Evolutionary conservation across 1,140 invertebrate species (phyloP), one percentile per base, ranked within the genome.

Genomic region (Melitaea cinxia): DNA sequence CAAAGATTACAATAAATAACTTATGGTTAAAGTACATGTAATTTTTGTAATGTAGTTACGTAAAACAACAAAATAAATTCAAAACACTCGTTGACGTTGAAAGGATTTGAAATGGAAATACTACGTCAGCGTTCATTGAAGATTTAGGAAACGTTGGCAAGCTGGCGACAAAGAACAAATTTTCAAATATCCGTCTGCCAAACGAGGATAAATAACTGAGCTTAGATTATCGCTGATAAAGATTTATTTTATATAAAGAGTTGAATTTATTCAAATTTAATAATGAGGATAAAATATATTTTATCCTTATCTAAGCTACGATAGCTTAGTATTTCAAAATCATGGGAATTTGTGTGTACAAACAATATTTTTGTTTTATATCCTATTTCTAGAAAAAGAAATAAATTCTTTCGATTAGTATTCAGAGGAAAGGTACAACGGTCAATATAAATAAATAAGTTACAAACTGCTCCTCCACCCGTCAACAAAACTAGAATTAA

Each of bases 401-500:
- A 33, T 33, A 12, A 3, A 30, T 10, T 30, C 28, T 30, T 10
- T 30, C n/a, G 0, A 33, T 9, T 10, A 33, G 2, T 33, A 33
- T 33, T 12, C 30, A 28, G n/a, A n/a, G n/a, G n/a, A n/a, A n/a
- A n/a, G n/a, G n/a, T n/a, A n/a, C n/a, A n/a, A 39, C 17, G 6
- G n/a, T 12, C 9, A 5, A 35, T 64, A 39, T 52, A 56, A 39
- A 58, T 61, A 61, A 74, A 68, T 62, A 70, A 75, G 69, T 61
- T 70, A 68, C 71, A 73, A 77, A 80, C 76, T 75, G n/a, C 68
- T 61, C 33, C 60, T 66, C 62, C 72, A 73, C 72, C 72, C 56
- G 73, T 76, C 73, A 75, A 73, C 60, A 74, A 71, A 75, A 76
- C 68, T 74, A 77, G 65, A 74, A 78, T 82, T 82, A 83, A 83